Conservation (phyloP, 2,888 invertebrate genomes). For the Pherbina coryleti region DNA sequence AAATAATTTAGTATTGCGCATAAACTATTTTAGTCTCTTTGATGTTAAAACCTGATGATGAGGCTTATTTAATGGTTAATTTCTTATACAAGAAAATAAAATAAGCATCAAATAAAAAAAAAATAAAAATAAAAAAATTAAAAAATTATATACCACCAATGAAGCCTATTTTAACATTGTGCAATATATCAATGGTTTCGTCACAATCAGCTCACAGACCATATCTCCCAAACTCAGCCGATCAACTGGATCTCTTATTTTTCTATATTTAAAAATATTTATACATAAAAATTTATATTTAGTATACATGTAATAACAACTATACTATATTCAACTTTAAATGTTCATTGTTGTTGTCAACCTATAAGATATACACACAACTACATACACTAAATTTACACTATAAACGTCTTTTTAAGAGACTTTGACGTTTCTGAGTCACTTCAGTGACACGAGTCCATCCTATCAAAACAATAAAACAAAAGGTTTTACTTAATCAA, state of each 20-base stretch:
- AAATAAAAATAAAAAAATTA: no score
- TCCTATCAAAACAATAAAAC: conserved; percentile 14
- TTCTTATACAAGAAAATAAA: no score
- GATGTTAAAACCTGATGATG: no score
- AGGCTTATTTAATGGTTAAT: no score
- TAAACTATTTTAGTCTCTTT: no score
- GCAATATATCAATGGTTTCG: conserved; percentile 15
- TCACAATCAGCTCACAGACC: conserved; percentile 8
- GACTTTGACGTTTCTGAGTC: not conserved
- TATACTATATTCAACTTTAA: conserved; percentile 1
- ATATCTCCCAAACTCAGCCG: conserved; percentile 16
- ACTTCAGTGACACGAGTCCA: not conserved
- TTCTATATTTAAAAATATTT: conserved; percentile 35
- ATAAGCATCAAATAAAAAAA: no score
- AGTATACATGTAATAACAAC: conserved; percentile 5
- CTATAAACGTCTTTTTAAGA: not conserved
- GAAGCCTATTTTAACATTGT: not conserved
- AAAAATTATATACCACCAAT: no score
- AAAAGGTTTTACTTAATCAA: not conserved
- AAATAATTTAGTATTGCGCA: no score
- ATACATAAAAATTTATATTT: conserved; percentile 12
- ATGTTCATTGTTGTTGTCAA: conserved; percentile 11
- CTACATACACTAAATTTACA: not conserved
- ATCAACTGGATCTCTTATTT: conserved; percentile 42
- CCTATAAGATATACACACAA: not conserved